These are phyloP conservation scores for Agrotis exclamationis DNA, from an alignment of 2,888 invertebrate genomes.

Conservation along the genomic window DNA sequence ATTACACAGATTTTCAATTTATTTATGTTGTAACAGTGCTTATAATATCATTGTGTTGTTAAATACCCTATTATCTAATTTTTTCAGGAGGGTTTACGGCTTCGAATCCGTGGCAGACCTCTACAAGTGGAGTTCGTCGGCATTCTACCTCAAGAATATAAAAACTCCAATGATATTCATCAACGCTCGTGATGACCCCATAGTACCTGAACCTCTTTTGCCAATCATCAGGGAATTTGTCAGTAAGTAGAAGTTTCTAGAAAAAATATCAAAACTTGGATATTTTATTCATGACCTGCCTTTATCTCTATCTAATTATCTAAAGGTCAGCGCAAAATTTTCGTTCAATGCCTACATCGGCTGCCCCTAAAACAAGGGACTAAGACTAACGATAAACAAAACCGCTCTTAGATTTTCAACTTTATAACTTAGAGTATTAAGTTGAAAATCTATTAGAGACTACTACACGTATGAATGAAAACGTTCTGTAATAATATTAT, in stretches of 20 bases:
- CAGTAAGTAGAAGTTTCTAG: slow-evolving; percentile 90
- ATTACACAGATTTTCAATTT: too few relatives aligned
- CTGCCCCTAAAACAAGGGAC: background rate
- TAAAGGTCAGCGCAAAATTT: background rate
- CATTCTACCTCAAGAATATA: slow-evolving; percentile 95
- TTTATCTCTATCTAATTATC: background rate
- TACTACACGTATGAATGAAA: too few relatives aligned
- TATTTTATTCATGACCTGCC: background rate
- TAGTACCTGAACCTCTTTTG: slow-evolving; percentile 95
- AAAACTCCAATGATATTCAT: slow-evolving; percentile 97
- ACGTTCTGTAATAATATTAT: too few relatives aligned
- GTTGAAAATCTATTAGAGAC: too few relatives aligned
- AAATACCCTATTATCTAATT: background rate
- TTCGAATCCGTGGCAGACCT: slow-evolving; percentile 95
- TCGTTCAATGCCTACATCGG: background rate
- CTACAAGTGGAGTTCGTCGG: slow-evolving; percentile 96
- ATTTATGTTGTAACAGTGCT: too few relatives aligned
- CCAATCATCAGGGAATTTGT: slow-evolving; percentile 94
- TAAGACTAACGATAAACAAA: too few relatives aligned
- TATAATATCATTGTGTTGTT: too few relatives aligned
- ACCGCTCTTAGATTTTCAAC: too few relatives aligned
- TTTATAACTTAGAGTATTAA: too few relatives aligned
- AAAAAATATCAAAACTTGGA: background rate
- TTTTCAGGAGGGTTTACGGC: slow-evolving; percentile 93
- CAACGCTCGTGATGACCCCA: slow-evolving; percentile 97